Evolutionary conservation across 2,113 vertebrate species (phyloP).

Genomic region (Spheniscus mendiculus): DNA sequence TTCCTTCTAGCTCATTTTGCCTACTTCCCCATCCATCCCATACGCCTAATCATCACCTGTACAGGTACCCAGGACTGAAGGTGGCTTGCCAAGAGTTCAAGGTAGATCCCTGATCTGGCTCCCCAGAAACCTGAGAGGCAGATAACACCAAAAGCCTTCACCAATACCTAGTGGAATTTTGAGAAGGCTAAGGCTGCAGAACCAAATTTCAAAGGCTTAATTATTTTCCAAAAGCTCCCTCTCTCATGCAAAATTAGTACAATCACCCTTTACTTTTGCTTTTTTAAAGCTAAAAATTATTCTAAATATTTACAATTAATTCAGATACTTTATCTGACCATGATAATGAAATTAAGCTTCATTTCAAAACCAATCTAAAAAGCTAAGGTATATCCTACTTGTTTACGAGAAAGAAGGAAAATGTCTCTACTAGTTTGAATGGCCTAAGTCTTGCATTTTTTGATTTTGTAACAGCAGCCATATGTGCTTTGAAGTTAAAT

Average conservation of each 20-base stretch:
- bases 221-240: not conserved
- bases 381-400: slow-evolving; percentile 44
- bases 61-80: not conserved
- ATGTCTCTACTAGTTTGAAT: slow-evolving; percentile 68
- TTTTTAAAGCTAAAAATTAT: not conserved
- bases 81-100: not conserved
- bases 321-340: not conserved
- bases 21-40: not conserved
- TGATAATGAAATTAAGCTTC: not conserved
- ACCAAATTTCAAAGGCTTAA: not conserved
- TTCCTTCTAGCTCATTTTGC: not conserved
- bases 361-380: slow-evolving; percentile 15
- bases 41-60: not conserved
- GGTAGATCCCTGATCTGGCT: not conserved
- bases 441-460: slow-evolving; percentile 73
- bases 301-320: not conserved
- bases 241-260: not conserved
- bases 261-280: not conserved
- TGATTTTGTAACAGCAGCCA: slow-evolving; percentile 81
- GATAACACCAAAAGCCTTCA: not conserved
- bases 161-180: not conserved
- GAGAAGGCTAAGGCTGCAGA: not conserved
- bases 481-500: slow-evolving; percentile 83
- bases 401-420: slow-evolving; percentile 11
- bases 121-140: not conserved